Evolutionary conservation across 53 echinoderm and acorn worm species (phyloP), one percentile per base, ranked within the genome.

Genomic region (Apostichopus leukothele): DNA sequence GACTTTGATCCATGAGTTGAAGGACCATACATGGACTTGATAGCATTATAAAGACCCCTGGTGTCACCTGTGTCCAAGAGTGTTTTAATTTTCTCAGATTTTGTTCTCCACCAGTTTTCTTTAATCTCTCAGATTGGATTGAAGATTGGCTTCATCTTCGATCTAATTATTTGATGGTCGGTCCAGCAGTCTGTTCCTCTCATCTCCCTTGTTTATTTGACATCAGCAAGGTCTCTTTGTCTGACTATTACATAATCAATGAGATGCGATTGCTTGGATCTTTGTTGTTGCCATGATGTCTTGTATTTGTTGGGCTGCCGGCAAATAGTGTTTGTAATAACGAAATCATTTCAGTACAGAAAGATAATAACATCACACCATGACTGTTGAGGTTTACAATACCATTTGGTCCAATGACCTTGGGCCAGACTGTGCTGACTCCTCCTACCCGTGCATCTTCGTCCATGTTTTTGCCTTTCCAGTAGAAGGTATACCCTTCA

Each of bases 211-310:
- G 92, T 90, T 3, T 90, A n/a, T 4, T 12, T 23, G 5, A 92
- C 53, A 16, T 90, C 80, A 13, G 20, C 54, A 52, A 86, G 86
- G 74, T 90, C 90, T n/a, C 87, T 52, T 11, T 89, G 83, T 14
- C 89, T 26, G 51, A 54, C 53, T 27, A 91, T 83, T 20, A 89
- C 75, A 53, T 68, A 89, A 60, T 89, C 88, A 52, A 91, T 5
- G 23, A 87, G 68, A 68, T 91, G 89, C 89, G 87, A 92, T 5
- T 84, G 51, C 79, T 92, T 89, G 73, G 92, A 92, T 50, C 89
- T 78, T 59, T 86, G 89, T n/a, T 92, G 92, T 86, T 90, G 85
- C 91, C 92, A 89, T 4, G 89, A 63, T 22, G 86, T 92, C 19
- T 89, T 91, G 84, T 60, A 26, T 16, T 52, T 59, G 4, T 60